Evolutionary conservation across 1,140 invertebrate genomes (phyloP), one percentile per base, ranked within the genome.

Genomic region (Sesamia nonagrioides): DNA sequence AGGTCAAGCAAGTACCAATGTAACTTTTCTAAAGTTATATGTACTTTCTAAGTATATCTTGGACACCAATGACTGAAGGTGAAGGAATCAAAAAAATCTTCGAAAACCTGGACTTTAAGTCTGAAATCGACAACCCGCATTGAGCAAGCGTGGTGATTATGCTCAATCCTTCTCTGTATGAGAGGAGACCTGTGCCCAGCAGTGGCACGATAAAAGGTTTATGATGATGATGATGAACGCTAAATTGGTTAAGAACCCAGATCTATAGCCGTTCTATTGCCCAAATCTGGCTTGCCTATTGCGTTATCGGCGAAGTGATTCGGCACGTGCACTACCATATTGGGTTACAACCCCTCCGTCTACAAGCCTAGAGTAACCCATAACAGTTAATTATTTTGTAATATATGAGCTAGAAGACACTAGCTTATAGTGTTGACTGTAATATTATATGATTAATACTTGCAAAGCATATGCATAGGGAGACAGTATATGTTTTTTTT

Each of bases 291-390:
- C 45, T 15, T 48, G 45, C 6, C 17, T 17, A 33, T 17, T 48
- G 5, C 18, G 63, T 48, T 68, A 68, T 68, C 63, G 13, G 18
- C 18, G 27, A 68, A 68, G 21, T 68, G 42, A 11, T 1, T 33
- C 42, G 63, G 18, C 63, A 50, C 63, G 42, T 48, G 63, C 63
- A 37, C 3, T 15, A n/a, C 2, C 42, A 21, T 48, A 27, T 68
- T 68, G 63, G 37, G 63, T 68, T 68, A 50, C 63, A 68, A 68
- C 21, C 63, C 63, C 15, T 15, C 2, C 21, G 11, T 18, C 40
- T 17, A 45, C 17, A 6, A 48, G 6, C 13, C 8, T n/a, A 68
- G 37, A 27, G 42, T 48, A 50, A 27, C 18, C 21, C 11, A 45
- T 45, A 13, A 68, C n/a, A 21, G 63, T 68, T 9, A 33, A 35